Conservation (phyloP, 1,140 invertebrate genomes). For the Holcopasites calliopsidis region DNA sequence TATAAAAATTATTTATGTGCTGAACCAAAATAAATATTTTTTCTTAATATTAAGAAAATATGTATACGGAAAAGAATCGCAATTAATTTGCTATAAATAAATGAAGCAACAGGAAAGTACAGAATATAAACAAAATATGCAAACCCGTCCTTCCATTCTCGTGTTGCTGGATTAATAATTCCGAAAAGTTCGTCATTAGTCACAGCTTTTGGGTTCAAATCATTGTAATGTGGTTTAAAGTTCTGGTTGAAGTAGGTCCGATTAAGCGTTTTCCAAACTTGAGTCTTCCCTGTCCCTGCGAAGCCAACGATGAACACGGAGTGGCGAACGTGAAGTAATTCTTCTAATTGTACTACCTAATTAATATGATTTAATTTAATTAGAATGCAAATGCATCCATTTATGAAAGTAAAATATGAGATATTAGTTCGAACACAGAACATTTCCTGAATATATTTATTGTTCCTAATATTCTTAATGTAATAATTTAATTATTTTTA, state of each 20-base stretch:
- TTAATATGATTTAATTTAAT: not conserved
- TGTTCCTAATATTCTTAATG: no score
- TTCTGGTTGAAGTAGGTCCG: constrained; percentile 90
- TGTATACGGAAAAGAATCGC: no score
- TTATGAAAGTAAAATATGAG: no score
- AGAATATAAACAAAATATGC: not conserved
- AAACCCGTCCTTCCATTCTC: constrained; percentile 97
- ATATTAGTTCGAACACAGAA: no score
- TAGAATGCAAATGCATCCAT: no score
- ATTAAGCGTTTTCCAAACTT: constrained; percentile 95
- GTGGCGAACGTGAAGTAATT: constrained; percentile 95
- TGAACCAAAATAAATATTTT: no score
- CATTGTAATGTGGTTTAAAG: constrained; percentile 91
- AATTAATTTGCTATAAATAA: no score
- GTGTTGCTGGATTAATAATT: constrained; percentile 95
- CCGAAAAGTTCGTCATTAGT: constrained; percentile 98
- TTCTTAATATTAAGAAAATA: no score
- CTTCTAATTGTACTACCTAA: constrained; percentile 94
- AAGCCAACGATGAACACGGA: constrained; percentile 96
- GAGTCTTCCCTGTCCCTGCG: constrained; percentile 95
- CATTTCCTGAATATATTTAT: no score
- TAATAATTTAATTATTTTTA: no score
- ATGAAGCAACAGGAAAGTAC: no score
- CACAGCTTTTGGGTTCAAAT: constrained; percentile 96
- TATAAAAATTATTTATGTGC: no score